Evolutionary conservation across 2,797 vertebrate species (phyloP).

Genomic region (Rhinichthys osculus): DNA sequence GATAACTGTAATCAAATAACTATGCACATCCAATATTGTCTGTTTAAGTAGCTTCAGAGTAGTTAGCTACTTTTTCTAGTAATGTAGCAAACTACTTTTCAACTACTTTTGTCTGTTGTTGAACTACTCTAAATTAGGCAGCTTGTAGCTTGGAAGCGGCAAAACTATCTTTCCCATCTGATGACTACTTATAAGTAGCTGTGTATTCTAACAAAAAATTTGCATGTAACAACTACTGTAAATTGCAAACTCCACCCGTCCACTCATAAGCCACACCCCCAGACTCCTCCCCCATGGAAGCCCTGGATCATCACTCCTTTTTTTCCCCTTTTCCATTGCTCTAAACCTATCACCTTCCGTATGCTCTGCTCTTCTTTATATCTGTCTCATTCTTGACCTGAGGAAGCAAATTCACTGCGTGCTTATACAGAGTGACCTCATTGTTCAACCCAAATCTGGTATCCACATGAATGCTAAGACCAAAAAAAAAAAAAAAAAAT

Average conservation of each 20-base stretch:
- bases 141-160: neutral
- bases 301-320: neutral
- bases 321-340: neutral
- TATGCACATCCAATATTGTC: neutral
- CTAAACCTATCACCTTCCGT: neutral
- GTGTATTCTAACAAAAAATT: neutral
- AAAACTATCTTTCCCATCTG: neutral
- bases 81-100: neutral
- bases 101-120: neutral
- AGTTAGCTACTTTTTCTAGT: neutral
- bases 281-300: slow-evolving; percentile 28
- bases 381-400: neutral
- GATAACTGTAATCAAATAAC: neutral
- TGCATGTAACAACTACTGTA: neutral
- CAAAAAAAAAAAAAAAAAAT: neutral
- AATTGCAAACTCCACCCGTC: neutral
- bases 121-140: neutral
- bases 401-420: slow-evolving; percentile 15
- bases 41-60: neutral
- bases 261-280: neutral
- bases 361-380: neutral
- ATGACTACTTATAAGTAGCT: neutral
- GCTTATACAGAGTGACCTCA: slow-evolving; percentile 60
- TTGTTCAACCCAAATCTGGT: slow-evolving; percentile 49
- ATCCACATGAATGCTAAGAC: slow-evolving; percentile 22